Evolutionary conservation across 53 echinoderm and acorn worm genomes (phyloP).

Genomic region (Apostichopus leukothele): DNA sequence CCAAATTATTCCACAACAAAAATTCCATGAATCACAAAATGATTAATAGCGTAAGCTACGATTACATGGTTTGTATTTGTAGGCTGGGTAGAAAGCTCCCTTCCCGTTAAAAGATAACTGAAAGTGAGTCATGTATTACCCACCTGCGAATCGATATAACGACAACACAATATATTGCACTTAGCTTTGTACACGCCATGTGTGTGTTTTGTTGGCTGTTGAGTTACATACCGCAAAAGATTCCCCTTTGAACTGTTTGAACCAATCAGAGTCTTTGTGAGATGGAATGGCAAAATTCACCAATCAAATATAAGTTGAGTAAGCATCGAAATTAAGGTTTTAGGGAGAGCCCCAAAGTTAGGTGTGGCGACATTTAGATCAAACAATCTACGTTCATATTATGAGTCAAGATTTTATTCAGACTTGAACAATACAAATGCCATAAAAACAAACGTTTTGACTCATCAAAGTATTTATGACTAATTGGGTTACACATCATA

Average conservation of each 20-base stretch:
- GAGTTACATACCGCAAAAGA: not conserved
- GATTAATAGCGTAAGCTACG: not conserved
- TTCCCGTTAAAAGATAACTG: not conserved
- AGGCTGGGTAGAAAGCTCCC: not conserved
- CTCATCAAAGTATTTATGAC: too few species aligned
- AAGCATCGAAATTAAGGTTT: not conserved
- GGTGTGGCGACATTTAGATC: conserved; percentile 2
- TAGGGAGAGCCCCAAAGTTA: conserved; percentile 21
- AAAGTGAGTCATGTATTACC: conserved; percentile 8
- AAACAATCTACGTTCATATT: not conserved
- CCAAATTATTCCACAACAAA: not conserved
- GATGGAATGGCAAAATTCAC: not conserved
- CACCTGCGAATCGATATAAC: conserved; percentile 2
- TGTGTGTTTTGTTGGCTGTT: not conserved
- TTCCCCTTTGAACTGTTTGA: conserved; percentile 31
- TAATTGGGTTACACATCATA: too few species aligned
- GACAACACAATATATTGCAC: not conserved
- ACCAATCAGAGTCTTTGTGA: conserved; percentile 7
- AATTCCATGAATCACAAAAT: not conserved
- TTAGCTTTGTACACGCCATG: not conserved
- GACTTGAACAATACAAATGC: too few species aligned
- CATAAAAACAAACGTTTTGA: too few species aligned
- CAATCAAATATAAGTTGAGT: not conserved
- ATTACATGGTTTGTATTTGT: not conserved
- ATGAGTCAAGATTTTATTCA: too few species aligned